These are phyloP conservation scores for Nephrocerus scutellatus DNA, from an alignment of 2,888 invertebrate genomes.

Conservation along the genomic window DNA sequence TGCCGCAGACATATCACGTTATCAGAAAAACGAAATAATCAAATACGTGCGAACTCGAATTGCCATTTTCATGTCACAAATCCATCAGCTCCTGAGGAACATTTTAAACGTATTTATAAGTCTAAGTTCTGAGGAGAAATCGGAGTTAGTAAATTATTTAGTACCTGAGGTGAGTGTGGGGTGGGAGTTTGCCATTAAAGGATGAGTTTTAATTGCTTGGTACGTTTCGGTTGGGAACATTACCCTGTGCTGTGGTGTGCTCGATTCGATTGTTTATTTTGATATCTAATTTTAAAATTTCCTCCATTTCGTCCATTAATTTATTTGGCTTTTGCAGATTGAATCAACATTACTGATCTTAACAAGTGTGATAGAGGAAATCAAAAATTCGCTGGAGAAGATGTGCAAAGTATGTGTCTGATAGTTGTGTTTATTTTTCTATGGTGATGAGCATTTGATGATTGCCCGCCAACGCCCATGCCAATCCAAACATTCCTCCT, in stretches of 20 bases:
- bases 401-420: conserved; percentile 49
- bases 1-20: conserved; percentile 55
- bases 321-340: conserved; percentile 48
- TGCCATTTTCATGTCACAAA: conserved; percentile 59
- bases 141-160: conserved; percentile 58
- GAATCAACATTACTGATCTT: conserved; percentile 56
- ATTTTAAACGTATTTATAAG: conserved; percentile 55
- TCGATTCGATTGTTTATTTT: neutral
- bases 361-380: conserved; percentile 54
- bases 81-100: conserved; percentile 55
- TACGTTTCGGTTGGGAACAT: neutral
- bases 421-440: no score
- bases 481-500: no score
- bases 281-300: neutral
- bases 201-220: neutral
- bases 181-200: no score
- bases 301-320: neutral
- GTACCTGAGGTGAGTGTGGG: conserved; percentile 55
- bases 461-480: no score
- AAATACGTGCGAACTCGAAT: conserved; percentile 59
- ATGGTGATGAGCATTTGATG: no score
- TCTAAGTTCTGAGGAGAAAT: conserved; percentile 53
- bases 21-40: conserved; percentile 61
- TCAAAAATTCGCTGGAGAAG: conserved; percentile 56
- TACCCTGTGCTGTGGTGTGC: neutral